A percentile compares a stretch with the other conserved stretches of the same genome.
phyloP scores from a whole-genome alignment of 2,888 invertebrate species.

The Acanthosoma haemorrhoidale region DNA sequence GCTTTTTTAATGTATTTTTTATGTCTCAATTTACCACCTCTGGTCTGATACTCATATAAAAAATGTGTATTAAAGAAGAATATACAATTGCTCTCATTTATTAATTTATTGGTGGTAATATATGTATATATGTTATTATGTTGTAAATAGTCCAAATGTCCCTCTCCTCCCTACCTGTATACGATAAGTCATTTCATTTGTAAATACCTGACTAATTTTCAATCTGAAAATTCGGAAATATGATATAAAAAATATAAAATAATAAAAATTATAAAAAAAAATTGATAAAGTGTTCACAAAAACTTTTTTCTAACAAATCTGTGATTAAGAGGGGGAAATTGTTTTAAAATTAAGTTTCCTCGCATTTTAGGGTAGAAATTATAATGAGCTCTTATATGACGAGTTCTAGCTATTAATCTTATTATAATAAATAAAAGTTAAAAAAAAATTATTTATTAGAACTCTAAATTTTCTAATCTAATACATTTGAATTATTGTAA shows the following conservation, averaged over 20 bases:
- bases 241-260: neutral
- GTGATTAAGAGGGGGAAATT: conserved; percentile 16
- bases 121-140: conserved; percentile 18
- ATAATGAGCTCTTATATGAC: neutral
- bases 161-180: neutral
- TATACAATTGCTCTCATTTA: conserved; percentile 14
- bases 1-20: neutral
- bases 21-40: neutral
- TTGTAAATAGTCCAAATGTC: conserved; percentile 1
- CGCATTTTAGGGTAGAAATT: neutral
- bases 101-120: conserved; percentile 20
- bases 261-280: neutral
- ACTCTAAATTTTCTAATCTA: neutral
- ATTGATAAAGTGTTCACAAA: conserved; percentile 6
- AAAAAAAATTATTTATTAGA: neutral
- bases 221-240: neutral
- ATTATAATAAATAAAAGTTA: neutral
- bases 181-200: conserved; percentile 23
- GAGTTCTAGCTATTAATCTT: neutral
- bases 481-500: no score
- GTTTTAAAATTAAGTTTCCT: neutral
- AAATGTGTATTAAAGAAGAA: neutral
- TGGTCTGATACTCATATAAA: neutral
- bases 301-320: conserved; percentile 24
- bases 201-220: conserved; percentile 13